Evolutionary conservation across 1,140 invertebrate genomes (phyloP).

Genomic region (Diuraphis noxia): DNA sequence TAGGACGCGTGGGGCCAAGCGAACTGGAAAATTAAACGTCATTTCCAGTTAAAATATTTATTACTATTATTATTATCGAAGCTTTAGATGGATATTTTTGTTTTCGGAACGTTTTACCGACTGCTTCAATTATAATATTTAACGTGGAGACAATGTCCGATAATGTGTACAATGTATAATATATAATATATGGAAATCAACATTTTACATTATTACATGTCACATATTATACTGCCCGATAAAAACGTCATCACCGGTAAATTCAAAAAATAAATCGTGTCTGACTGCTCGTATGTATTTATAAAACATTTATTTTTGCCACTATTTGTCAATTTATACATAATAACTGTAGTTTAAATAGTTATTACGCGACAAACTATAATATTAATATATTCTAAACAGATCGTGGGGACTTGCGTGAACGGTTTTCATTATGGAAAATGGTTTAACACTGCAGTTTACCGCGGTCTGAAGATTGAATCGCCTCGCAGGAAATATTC

Average conservation of each 20-base stretch:
- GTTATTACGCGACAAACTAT: background rate
- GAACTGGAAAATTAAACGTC: conserved; percentile 50
- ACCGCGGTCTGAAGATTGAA: background rate
- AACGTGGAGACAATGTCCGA: background rate
- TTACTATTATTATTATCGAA: conserved; percentile 47
- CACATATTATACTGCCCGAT: background rate
- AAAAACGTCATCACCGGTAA: background rate
- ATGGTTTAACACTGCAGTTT: background rate
- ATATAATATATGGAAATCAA: background rate
- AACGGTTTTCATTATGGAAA: background rate
- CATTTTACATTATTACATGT: background rate
- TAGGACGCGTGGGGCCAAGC: background rate
- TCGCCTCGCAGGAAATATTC: background rate
- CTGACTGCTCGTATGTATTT: background rate
- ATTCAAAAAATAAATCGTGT: background rate
- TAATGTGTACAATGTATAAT: background rate
- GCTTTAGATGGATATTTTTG: conserved; percentile 39
- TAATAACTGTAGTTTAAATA: too few relatives aligned
- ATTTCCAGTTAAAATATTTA: conserved; percentile 52
- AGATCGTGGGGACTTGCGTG: background rate
- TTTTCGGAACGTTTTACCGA: conserved; percentile 42
- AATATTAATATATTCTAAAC: background rate
- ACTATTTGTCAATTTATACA: too few relatives aligned
- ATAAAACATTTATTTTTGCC: background rate
- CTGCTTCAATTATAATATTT: background rate